Evolutionary conservation across 2,888 invertebrate genomes (phyloP).

Genomic region (Dicycla oo): DNA sequence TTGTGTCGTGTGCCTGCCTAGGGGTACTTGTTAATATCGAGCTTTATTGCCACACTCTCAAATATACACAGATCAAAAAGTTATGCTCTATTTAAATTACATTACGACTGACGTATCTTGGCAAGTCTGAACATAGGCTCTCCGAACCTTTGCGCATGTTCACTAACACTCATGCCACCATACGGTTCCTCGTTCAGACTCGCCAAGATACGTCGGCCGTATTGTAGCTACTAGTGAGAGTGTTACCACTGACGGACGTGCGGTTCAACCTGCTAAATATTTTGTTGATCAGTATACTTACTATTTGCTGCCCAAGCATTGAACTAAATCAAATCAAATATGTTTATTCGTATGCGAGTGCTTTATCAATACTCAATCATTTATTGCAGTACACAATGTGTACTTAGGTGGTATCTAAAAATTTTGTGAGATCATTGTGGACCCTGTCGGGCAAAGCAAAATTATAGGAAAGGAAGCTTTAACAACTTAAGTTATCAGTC

Average conservation of each 20-base stretch:
- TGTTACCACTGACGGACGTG: not conserved
- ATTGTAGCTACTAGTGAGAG: too few relatives aligned
- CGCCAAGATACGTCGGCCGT: too few relatives aligned
- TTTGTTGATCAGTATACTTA: not conserved
- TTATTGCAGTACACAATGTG: not conserved
- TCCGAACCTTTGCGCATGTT: too few relatives aligned
- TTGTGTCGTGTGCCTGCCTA: constrained; percentile 23
- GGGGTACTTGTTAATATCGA: not conserved
- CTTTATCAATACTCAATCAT: not conserved
- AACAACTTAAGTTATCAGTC: too few relatives aligned
- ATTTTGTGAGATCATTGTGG: too few relatives aligned
- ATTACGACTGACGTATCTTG: too few relatives aligned
- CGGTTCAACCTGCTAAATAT: not conserved
- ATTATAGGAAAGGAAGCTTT: not conserved
- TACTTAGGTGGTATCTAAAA: not conserved
- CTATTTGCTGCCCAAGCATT: not conserved
- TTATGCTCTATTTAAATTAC: too few relatives aligned
- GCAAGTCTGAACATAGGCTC: too few relatives aligned
- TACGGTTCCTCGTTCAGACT: too few relatives aligned
- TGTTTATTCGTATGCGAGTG: not conserved
- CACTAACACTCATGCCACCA: too few relatives aligned
- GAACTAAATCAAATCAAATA: not conserved
- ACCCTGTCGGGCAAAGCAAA: not conserved
- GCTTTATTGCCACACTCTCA: not conserved
- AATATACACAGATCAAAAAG: too few relatives aligned